Evolutionary conservation across 2,797 vertebrate genomes (phyloP).

Genomic region (Girardinus metallicus): DNA sequence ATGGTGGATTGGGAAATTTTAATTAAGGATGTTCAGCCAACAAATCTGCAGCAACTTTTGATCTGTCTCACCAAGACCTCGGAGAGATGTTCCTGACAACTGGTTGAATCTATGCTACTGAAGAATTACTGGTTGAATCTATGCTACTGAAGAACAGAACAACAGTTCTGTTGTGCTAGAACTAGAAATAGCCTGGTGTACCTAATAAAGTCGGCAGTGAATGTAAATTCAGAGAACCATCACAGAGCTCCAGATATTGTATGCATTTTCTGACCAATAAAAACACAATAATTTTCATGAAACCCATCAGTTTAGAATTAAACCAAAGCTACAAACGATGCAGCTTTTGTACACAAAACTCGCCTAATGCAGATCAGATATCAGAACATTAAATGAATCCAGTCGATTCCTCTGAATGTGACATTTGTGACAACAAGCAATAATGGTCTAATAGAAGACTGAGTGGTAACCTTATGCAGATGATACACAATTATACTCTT

Average conservation of each 20-base stretch:
- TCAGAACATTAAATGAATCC: slow-evolving; percentile 11
- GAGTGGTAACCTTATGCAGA: slow-evolving; percentile 47
- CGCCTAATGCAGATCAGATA: slow-evolving; percentile 9
- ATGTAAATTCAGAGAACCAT: slow-evolving; percentile 11
- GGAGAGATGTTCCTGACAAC: not conserved
- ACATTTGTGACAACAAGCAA: slow-evolving; percentile 50
- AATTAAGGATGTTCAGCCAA: not conserved
- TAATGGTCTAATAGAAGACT: slow-evolving; percentile 35
- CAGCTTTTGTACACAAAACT: not conserved
- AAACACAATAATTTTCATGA: not conserved
- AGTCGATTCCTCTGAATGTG: slow-evolving; percentile 23
- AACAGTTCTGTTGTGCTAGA: too few relatives aligned
- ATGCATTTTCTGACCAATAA: not conserved
- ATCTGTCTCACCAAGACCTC: not conserved
- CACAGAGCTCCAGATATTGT: not conserved
- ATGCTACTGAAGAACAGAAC: too few relatives aligned
- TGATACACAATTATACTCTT: slow-evolving; percentile 21
- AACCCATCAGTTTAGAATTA: slow-evolving; percentile 12
- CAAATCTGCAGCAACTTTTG: not conserved
- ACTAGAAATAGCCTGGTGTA: not conserved
- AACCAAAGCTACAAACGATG: slow-evolving; percentile 38
- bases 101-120: not conserved
- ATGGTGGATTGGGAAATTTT: not conserved
- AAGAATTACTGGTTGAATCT: too few relatives aligned
- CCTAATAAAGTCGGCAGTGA: not conserved